Conservation (phyloP, 2,888 invertebrate species). For the Polia nebulosa region DNA sequence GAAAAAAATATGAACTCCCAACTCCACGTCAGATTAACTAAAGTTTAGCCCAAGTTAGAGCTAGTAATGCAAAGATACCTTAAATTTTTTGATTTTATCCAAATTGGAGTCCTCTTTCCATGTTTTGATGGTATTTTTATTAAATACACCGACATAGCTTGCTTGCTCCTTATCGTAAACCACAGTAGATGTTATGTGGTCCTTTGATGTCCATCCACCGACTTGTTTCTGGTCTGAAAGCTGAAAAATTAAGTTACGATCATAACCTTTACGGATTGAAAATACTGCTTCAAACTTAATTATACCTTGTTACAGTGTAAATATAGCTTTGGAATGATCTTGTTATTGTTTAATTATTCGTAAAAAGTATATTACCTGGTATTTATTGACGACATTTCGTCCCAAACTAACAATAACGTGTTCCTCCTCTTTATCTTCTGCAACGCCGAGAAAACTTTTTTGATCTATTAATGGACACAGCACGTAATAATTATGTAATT, state of each 20-base stretch:
- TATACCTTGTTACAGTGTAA: background rate
- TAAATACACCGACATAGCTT: slow-evolving; percentile 93
- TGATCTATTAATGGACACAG: slow-evolving; percentile 94
- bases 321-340: background rate
- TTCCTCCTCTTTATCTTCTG: slow-evolving; percentile 91
- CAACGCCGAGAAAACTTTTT: slow-evolving; percentile 93
- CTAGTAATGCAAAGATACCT: no score
- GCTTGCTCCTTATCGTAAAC: slow-evolving; percentile 91
- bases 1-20: no score
- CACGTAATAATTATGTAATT: no score
- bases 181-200: slow-evolving; percentile 93
- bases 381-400: no score
- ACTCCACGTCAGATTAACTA: no score
- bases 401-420: no score
- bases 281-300: background rate
- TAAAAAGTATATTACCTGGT: slow-evolving; percentile 69
- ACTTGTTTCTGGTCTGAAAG: no score
- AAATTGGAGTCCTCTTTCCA: no score
- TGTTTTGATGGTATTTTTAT: slow-evolving; percentile 92
- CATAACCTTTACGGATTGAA: slow-evolving; percentile 36
- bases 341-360: background rate
- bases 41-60: no score
- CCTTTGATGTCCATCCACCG: slow-evolving; percentile 94
- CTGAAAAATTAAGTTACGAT: slow-evolving; percentile 65
- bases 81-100: no score